Evolutionary conservation across 35 echinoderm and acorn worm genomes (phyloP), one percentile per base, ranked within the genome.

Genomic region (Apostichopus parvimensis): DNA sequence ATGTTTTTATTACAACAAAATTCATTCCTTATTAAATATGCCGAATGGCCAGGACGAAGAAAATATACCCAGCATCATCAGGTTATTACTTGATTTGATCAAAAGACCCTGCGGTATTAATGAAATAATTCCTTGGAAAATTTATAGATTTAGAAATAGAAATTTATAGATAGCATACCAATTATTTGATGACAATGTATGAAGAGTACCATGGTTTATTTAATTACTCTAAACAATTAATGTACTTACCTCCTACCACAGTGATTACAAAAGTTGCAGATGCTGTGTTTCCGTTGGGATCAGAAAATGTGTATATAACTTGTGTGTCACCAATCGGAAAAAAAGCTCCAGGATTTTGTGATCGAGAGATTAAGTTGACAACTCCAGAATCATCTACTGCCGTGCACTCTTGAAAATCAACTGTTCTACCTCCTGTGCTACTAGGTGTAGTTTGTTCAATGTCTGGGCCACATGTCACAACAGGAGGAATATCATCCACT

Each of bases 281-380:
- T 9, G 79, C 89, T 18, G 14, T 61, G 76, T 95, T 95, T 28
- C 94, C 94, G n/a, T 57, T 28, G 78, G 54, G 79, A 82, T 95
- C 94, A 1, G 13, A n/a, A 76, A 88, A 95, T 52, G 77, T 82
- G 73, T 95, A 95, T 73, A 73, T 87, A 53, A 91, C 89, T 68
- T 57, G 53, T 59, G 73, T 91, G 25, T 9, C 53, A 4, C 89
- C 89, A 61, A 91, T 91, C 20, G 4, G 45, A 59, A 91, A 91
- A 53, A 91, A 91, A 14, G 45, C 26, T 59, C 89, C 89, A 21
- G 89, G 89, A 79, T 54, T 91, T 10, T 79, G 28, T 22, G 89
- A 78, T 20, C 89, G 71, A 21, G 76, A 78, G 12, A 79, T 73
- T 9, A 91, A 53, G 11, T 7, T 91, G 8, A 18, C 77, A 78